These are phyloP conservation scores for Iselma pallidipennis DNA, from an alignment of 2,888 invertebrate species.

Conservation along the genomic window DNA sequence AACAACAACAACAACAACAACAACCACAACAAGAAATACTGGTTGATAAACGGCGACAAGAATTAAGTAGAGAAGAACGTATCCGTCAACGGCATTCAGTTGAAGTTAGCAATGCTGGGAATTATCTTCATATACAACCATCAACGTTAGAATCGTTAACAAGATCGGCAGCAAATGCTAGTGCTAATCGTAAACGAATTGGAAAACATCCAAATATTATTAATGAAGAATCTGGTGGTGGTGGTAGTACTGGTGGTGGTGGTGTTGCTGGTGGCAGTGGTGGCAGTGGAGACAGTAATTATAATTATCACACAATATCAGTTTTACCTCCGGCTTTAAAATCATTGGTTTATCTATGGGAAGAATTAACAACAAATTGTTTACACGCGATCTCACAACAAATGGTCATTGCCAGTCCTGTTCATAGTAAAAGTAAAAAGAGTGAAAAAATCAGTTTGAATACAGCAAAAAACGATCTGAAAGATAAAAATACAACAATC, in stretches of 20 bases:
- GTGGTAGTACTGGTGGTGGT: slow-evolving; percentile 36
- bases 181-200: slow-evolving; percentile 65
- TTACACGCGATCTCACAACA: slow-evolving; percentile 70
- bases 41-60: slow-evolving; percentile 56
- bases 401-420: slow-evolving; percentile 63
- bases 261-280: slow-evolving; percentile 22
- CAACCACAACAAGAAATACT: slow-evolving; percentile 53
- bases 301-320: slow-evolving; percentile 65
- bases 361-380: slow-evolving; percentile 73
- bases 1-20: neutral
- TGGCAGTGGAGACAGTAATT: slow-evolving; percentile 37
- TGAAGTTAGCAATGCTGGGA: slow-evolving; percentile 72
- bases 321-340: slow-evolving; percentile 86
- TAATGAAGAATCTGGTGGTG: slow-evolving; percentile 59
- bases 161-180: slow-evolving; percentile 78
- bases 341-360: slow-evolving; percentile 88
- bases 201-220: slow-evolving; percentile 48
- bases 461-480: slow-evolving; percentile 44
- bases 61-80: slow-evolving; percentile 63
- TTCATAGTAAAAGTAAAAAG: slow-evolving; percentile 41
- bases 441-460: slow-evolving; percentile 38
- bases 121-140: slow-evolving; percentile 78
- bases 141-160: slow-evolving; percentile 77
- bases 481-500: slow-evolving; percentile 51
- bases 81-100: slow-evolving; percentile 84